phyloP scores from a whole-genome alignment of 2,113 vertebrate species.

The Cyrtonyx montezumae region DNA sequence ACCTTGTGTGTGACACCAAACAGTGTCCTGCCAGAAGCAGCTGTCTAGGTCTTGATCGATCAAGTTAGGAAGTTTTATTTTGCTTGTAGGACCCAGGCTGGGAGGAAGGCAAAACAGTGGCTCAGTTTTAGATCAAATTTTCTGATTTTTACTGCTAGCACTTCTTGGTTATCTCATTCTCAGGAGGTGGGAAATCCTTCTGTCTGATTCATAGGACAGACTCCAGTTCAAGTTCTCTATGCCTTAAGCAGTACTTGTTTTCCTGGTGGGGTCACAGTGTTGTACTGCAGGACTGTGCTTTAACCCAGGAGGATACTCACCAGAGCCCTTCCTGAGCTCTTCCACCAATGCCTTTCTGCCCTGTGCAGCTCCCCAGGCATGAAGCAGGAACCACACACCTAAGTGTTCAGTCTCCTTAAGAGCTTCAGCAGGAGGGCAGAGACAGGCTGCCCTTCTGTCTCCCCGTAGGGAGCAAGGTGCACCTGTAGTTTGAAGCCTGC shows the following conservation, averaged over 20 bases:
- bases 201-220: background rate
- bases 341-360: background rate
- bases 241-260: background rate
- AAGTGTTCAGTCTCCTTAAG: accelerated
- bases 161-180: background rate
- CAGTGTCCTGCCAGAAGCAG: accelerated
- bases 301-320: background rate
- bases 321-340: background rate
- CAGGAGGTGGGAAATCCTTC: background rate
- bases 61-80: background rate
- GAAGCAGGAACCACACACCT: background rate
- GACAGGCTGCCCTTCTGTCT: background rate
- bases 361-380: background rate
- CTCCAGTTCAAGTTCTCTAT: background rate
- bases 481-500: background rate
- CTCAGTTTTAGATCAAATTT: background rate
- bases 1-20: background rate
- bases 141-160: accelerated
- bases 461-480: background rate
- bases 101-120: background rate
- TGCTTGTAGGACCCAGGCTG: background rate
- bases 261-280: background rate
- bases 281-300: accelerated
- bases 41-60: accelerated
- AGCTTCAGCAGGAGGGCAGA: background rate